A percentile compares a stretch with the other conserved stretches of the same genome.
Evolutionary conservation across 2,888 invertebrate species (phyloP).

Genomic region (Notodonta ziczac): DNA sequence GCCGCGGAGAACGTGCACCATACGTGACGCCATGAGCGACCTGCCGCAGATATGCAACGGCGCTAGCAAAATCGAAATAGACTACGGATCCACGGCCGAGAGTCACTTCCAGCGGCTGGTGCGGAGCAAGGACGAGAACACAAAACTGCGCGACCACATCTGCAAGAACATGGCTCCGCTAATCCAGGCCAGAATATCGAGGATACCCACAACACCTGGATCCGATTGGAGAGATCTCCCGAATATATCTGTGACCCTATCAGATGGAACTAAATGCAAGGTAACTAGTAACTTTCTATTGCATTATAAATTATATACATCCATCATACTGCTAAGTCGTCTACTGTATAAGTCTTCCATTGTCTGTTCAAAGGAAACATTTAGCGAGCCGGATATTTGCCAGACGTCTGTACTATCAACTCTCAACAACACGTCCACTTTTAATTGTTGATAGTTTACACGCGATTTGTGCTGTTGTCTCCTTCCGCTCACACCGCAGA

Average conservation of each 20-base stretch:
- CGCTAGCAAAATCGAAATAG: constrained; percentile 87
- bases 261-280: constrained; percentile 88
- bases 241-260: constrained; percentile 88
- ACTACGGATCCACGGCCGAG: constrained; percentile 88
- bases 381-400: too few relatives aligned
- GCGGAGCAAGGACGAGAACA: constrained; percentile 83
- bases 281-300: constrained; percentile 49
- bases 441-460: too few relatives aligned
- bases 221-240: constrained; percentile 95
- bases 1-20: constrained; percentile 90
- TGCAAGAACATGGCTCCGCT: constrained; percentile 93
- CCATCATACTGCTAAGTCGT: too few relatives aligned
- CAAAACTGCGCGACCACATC: constrained; percentile 89
- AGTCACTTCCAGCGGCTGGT: constrained; percentile 91
- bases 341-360: too few relatives aligned
- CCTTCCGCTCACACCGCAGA: too few relatives aligned
- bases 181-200: constrained; percentile 90
- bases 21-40: constrained; percentile 93
- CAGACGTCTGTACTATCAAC: too few relatives aligned
- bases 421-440: too few relatives aligned
- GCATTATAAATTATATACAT: too few relatives aligned
- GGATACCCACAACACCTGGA: constrained; percentile 90
- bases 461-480: too few relatives aligned
- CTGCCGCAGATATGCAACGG: constrained; percentile 91
- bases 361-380: too few relatives aligned